Evolutionary conservation across 92 coral and sea anemone genomes (phyloP).

Genomic region (Phenganax stokvisi): DNA sequence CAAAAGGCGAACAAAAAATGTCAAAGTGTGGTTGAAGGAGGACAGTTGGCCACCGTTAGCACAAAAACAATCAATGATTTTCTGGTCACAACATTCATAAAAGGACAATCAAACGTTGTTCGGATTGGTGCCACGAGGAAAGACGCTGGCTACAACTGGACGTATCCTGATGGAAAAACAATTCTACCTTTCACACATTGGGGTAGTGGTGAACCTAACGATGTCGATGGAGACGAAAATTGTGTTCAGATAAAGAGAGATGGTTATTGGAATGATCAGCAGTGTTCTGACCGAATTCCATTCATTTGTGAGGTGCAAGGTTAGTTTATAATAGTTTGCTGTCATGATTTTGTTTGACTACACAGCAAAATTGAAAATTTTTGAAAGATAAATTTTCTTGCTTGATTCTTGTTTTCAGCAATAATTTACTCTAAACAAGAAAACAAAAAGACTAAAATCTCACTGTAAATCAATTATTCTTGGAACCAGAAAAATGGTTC

Average conservation of each 20-base stretch:
- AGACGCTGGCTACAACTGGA: not conserved
- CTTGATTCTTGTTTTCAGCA: no score
- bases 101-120: not conserved
- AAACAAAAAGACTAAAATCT: no score
- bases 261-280: conserved; percentile 37
- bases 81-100: not conserved
- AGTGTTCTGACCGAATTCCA: conserved; percentile 4
- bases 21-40: not conserved
- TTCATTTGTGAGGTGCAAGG: conserved; percentile 34
- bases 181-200: not conserved
- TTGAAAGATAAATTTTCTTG: no score
- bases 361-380: no score
- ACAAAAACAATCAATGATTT: not conserved
- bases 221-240: conserved; percentile 7
- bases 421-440: no score
- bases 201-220: not conserved
- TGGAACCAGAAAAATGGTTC: no score
- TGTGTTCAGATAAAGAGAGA: conserved; percentile 24
- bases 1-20: not conserved
- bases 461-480: no score
- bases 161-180: not conserved
- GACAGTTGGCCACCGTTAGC: not conserved
- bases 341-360: no score
- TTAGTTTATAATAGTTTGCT: not conserved
- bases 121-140: not conserved